Conservation (phyloP, 2,113 vertebrate genomes). For the Hucho hucho region DNA sequence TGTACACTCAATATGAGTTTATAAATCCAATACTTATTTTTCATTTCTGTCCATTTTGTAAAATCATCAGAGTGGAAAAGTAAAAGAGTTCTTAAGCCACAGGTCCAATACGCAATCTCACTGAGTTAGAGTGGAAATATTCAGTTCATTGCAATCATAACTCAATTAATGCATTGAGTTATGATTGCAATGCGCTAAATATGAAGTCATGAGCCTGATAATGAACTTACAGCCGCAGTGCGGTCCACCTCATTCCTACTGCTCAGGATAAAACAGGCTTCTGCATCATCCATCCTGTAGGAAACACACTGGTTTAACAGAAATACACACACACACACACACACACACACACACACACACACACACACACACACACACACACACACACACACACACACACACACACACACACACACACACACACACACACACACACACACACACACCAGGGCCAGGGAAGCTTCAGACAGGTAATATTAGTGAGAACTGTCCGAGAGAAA, state of each 20-base stretch:
- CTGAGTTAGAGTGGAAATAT: too few species aligned
- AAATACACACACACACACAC: too few species aligned
- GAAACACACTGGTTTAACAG: background rate
- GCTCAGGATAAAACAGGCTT: constrained; percentile 97
- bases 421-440: background rate
- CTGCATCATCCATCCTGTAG: constrained; percentile 94
- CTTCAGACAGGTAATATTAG: background rate
- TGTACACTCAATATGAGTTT: background rate
- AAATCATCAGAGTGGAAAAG: constrained; percentile 15
- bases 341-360: too few species aligned
- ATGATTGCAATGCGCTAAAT: background rate
- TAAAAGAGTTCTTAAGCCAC: background rate
- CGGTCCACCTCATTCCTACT: constrained; percentile 95
- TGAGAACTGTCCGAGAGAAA: too few species aligned
- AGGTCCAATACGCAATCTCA: background rate
- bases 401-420: too few species aligned
- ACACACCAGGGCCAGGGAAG: background rate
- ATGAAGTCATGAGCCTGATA: background rate
- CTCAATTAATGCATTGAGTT: background rate
- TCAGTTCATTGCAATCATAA: too few species aligned
- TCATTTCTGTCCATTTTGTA: constrained; percentile 12
- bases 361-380: too few species aligned
- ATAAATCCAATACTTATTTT: background rate
- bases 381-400: background rate
- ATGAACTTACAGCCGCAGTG: constrained; percentile 86